Base-by-base conservation (phyloP, 2,113 vertebrate species). In the Carlito syrichta region DNA sequence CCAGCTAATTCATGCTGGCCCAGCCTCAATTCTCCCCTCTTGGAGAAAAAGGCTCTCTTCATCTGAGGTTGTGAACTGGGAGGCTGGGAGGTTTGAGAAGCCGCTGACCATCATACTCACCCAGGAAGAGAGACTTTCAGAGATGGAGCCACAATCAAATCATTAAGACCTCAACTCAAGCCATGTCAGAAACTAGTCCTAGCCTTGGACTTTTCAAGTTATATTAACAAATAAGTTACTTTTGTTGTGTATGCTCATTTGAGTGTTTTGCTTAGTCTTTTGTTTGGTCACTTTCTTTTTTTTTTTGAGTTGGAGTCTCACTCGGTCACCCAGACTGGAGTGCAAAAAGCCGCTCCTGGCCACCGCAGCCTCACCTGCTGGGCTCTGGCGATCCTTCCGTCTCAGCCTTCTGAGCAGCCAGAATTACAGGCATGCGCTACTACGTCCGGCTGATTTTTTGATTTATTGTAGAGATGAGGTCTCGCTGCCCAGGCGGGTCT, bases 241-340 rank as follows among this genome's bases (percentile, higher is more conserved):
- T 83, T 86, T 40, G 73, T 73, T 76, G 48, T 52, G 86, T 79
- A 91, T 93, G 3, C 9, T 95, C 74, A 95, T 50, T 82, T 78
- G n/a, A 97, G 27, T 66, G 12, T 78, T 88, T 88, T 71, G 9
- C 52, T 91, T 96, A 91, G 14, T 69, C 63, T 35, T 35, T 94
- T 81, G 12, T 58, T 84, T 86, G 79, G 38, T 83, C 56, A 83
- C 60, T 74, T 88, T 96, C 76, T n/a, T n/a, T n/a, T n/a, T n/a
- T n/a, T n/a, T n/a, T n/a, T n/a, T n/a, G n/a, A n/a, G n/a, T n/a
- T n/a, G n/a, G n/a, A n/a, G n/a, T n/a, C n/a, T n/a, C n/a, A n/a
- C n/a, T n/a, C n/a, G n/a, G n/a, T n/a, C n/a, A n/a, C n/a, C n/a
- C n/a, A n/a, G n/a, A n/a, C n/a, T n/a, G n/a, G n/a, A n/a, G n/a